Evolutionary conservation across 1,140 invertebrate species (phyloP).

Genomic region (Sogatella furcifera): DNA sequence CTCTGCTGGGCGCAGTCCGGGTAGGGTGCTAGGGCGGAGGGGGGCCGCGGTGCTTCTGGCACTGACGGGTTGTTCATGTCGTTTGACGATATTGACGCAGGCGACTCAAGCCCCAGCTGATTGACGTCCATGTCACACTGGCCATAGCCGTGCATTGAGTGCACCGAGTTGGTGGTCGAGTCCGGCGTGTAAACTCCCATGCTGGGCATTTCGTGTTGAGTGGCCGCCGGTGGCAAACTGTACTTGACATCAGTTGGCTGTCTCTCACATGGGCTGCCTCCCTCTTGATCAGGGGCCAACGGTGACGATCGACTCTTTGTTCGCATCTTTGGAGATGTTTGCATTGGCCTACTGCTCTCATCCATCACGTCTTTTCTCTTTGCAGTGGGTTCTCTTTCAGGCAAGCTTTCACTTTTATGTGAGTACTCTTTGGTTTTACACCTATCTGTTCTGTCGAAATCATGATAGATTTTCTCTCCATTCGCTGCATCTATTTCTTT

Average conservation of each 20-base stretch:
- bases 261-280: too few relatives aligned
- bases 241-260: constrained; percentile 6
- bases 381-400: not conserved
- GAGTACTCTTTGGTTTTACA: too few relatives aligned
- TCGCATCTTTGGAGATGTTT: constrained; percentile 23
- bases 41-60: constrained; percentile 16
- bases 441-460: too few relatives aligned
- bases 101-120: constrained; percentile 74
- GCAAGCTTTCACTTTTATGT: not conserved
- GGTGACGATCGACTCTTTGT: constrained; percentile 13
- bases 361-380: not conserved
- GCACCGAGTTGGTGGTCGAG: constrained; percentile 73
- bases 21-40: constrained; percentile 16
- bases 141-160: constrained; percentile 61
- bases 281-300: too few relatives aligned
- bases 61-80: constrained; percentile 51
- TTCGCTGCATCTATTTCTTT: too few relatives aligned
- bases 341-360: constrained; percentile 15
- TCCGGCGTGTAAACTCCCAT: constrained; percentile 76
- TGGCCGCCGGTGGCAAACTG: constrained; percentile 31
- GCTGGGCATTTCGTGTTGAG: constrained; percentile 54
- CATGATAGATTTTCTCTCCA: too few relatives aligned
- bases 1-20: constrained; percentile 28
- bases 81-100: constrained; percentile 68
- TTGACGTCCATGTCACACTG: constrained; percentile 72